A percentile compares a stretch with the other conserved stretches of the same genome.
phyloP scores from a whole-genome alignment of 2,797 vertebrate species.

The Fistularia tabacaria region DNA sequence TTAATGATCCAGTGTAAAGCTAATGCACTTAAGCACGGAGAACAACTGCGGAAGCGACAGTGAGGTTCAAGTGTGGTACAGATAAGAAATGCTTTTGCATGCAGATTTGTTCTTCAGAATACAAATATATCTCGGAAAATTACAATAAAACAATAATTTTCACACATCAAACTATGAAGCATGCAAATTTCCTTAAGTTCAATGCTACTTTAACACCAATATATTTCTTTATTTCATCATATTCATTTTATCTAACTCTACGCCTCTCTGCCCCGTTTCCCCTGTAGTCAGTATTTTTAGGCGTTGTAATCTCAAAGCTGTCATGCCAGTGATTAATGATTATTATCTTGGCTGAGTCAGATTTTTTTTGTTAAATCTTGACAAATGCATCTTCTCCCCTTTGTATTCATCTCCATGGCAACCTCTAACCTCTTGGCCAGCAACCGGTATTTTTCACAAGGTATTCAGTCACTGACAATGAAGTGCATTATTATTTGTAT shows the following conservation, averaged over 20 bases:
- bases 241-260: too few relatives aligned
- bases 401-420: constrained; percentile 53
- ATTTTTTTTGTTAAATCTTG: constrained; percentile 34
- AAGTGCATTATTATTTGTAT: background rate
- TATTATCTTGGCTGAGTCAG: constrained; percentile 43
- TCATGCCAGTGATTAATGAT: constrained; percentile 4
- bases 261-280: too few relatives aligned
- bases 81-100: constrained; percentile 8
- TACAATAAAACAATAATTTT: background rate
- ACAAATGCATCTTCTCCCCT: constrained; percentile 21
- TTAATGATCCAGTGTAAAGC: constrained; percentile 57
- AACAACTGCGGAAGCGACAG: constrained; percentile 4
- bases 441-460: constrained; percentile 22
- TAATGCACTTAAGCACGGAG: constrained; percentile 34
- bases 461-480: constrained; percentile 22
- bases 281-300: too few relatives aligned
- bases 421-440: constrained; percentile 49
- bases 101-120: background rate
- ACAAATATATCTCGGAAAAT: constrained; percentile 1
- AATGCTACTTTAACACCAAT: too few relatives aligned
- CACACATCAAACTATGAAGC: too few relatives aligned
- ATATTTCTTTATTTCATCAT: too few relatives aligned
- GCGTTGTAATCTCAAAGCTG: too few relatives aligned
- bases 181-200: too few relatives aligned
- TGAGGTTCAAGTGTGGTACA: constrained; percentile 14